These are phyloP conservation scores for Epinotia brunnichana DNA, from an alignment of 2,888 invertebrate genomes.

Conservation along the genomic window DNA sequence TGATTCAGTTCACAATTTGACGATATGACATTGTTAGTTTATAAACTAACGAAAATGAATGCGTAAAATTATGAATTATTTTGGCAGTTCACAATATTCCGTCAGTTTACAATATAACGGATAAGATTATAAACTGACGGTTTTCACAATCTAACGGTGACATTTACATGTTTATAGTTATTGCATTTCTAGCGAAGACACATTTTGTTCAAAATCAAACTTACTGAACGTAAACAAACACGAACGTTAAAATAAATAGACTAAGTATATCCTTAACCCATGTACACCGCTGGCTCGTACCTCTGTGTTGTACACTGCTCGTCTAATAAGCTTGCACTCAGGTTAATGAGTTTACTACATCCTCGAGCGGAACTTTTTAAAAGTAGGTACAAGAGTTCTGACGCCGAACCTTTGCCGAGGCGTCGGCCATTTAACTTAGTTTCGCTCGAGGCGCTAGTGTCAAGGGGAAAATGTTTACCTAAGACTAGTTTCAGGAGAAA, in stretches of 20 bases:
- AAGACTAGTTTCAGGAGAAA: slow-evolving; percentile 35
- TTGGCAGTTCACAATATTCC: no score
- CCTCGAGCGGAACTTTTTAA: slow-evolving; percentile 69
- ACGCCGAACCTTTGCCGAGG: slow-evolving; percentile 63
- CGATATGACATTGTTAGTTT: no score
- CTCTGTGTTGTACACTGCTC: slow-evolving; percentile 53
- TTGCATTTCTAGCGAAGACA: not conserved
- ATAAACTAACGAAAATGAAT: no score
- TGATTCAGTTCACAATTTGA: no score
- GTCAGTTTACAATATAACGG: no score
- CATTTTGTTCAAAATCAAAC: not conserved
- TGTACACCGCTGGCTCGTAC: slow-evolving; percentile 14
- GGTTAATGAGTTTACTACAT: slow-evolving; percentile 79
- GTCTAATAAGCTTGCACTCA: slow-evolving; percentile 75
- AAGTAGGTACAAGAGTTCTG: slow-evolving; percentile 70
- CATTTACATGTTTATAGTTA: not conserved
- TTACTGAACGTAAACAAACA: not conserved
- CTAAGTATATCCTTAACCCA: not conserved
- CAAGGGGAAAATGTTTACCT: slow-evolving; percentile 46
- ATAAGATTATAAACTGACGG: no score
- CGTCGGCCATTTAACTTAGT: slow-evolving; percentile 69
- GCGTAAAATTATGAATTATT: no score
- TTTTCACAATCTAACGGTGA: no score
- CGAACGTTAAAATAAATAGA: not conserved
- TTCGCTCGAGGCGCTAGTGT: slow-evolving; percentile 53